Evolutionary conservation across 2,888 invertebrate genomes (phyloP), one percentile per base, ranked within the genome.

Genomic region (Tinea semifulvella): DNA sequence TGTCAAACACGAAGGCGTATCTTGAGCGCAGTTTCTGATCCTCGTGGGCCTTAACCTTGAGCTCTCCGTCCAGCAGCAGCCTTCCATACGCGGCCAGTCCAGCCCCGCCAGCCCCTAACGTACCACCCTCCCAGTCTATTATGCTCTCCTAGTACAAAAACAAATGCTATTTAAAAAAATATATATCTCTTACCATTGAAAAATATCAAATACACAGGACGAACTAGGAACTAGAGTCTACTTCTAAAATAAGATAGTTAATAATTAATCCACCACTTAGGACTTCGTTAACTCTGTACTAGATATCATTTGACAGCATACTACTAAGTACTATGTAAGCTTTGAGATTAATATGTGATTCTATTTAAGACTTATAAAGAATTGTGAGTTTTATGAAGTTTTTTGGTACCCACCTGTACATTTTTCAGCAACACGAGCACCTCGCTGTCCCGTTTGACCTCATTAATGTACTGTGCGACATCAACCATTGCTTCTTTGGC

Each of bases 1-100:
- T 96, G 73, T 99, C 98, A 72, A 99, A 99, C 47, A 99, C 90
- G 80, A 99, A 99, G 19, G 96, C 94, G 69, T 97, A 97, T 65
- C 98, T 85, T 42, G 87, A 86, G 62, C 90, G 88, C 10, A 90
- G 83, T 68, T 92, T 92, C 68, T 93, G 95, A 72, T 94, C 92
- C 60, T 91, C 91, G 64, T 95, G 94, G 43, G 91, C 90, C 68
- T 92, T 91, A 26, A 98, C 92, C 76, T 92, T 91, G 27, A 98
- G 84, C 71, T 98, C 98, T 7, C 97, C 98, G 71, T 99, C 98
- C 56, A 92, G 88, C 56, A 96, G 85, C 50, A 98, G 82, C 31
- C 95, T 86, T 0, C 98, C 99, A 69, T 94, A 98, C 59, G 95
- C 92, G 53, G 90, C 88, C 45, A 98, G 83, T 53, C 90, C 88